phyloP scores from a whole-genome alignment of 2,113 vertebrate species.

The Carassius gibelio region DNA sequence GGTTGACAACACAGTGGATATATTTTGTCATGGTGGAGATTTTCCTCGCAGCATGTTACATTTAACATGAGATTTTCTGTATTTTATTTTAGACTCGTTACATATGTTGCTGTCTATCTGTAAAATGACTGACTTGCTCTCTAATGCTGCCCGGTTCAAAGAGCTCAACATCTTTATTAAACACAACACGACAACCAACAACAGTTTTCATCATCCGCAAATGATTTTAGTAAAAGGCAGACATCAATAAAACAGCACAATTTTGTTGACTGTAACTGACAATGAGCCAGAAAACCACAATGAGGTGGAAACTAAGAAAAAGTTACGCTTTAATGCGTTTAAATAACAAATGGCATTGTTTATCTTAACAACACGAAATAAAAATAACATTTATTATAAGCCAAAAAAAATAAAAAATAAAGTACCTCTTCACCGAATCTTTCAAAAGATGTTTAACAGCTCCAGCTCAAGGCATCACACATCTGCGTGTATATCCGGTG shows the following conservation, averaged over 20 bases:
- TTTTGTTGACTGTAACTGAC: neutral
- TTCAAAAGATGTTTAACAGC: conserved; percentile 27
- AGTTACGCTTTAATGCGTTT: neutral
- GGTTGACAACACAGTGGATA: neutral
- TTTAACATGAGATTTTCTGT: neutral
- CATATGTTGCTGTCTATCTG: too few species aligned
- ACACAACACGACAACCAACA: neutral
- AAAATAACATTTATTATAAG: neutral
- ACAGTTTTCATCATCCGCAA: neutral
- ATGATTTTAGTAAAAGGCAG: neutral
- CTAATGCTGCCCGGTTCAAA: neutral
- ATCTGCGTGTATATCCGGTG: conserved; percentile 1
- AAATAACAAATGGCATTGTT: neutral
- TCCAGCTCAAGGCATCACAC: neutral
- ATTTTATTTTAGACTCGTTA: neutral
- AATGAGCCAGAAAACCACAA: neutral
- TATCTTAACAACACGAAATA: neutral
- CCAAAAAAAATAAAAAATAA: neutral
- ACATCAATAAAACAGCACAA: too few species aligned
- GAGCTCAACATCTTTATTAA: neutral
- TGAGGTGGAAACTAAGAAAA: neutral
- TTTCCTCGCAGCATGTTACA: neutral
- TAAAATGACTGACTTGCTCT: neutral
- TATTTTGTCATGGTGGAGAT: neutral
- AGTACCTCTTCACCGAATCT: conserved; percentile 11